phyloP scores from a whole-genome alignment of 2,888 invertebrate genomes.

The Monochamus alternatus region DNA sequence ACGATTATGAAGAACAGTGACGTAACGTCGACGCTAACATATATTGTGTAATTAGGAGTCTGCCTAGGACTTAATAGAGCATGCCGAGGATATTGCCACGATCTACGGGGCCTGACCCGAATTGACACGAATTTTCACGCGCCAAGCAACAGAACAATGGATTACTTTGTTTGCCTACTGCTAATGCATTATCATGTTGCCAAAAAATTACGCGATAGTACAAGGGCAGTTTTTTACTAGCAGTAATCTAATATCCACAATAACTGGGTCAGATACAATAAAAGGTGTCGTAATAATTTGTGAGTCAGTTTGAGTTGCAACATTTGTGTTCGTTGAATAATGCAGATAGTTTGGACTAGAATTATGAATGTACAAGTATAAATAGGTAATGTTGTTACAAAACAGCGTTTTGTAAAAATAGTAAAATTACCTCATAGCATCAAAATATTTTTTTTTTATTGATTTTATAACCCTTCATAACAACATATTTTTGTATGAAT shows the following conservation, averaged over 20 bases:
- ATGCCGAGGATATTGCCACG: slow-evolving; percentile 56
- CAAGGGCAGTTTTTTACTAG: slow-evolving; percentile 24
- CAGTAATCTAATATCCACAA: neutral
- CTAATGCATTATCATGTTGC: neutral
- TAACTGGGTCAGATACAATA: slow-evolving; percentile 21
- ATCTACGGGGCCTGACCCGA: slow-evolving; percentile 40
- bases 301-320: slow-evolving; percentile 3
- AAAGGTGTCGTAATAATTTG: slow-evolving; percentile 9
- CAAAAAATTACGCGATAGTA: slow-evolving; percentile 16
- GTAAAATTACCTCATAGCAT: too few relatives aligned
- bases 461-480: too few relatives aligned
- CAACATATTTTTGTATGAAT: too few relatives aligned
- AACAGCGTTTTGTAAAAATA: too few relatives aligned
- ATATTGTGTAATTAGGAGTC: slow-evolving; percentile 40
- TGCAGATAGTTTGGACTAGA: neutral
- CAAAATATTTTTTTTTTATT: too few relatives aligned
- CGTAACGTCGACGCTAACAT: slow-evolving; percentile 57
- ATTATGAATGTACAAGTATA: too few relatives aligned
- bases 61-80: slow-evolving; percentile 56
- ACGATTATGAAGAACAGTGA: slow-evolving; percentile 54
- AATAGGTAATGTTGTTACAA: too few relatives aligned
- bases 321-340: slow-evolving; percentile 1
- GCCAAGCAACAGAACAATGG: slow-evolving; percentile 34
- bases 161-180: slow-evolving; percentile 17
- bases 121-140: slow-evolving; percentile 38